Conservation (phyloP, 2,888 invertebrate genomes). For the Notocelia uddmanniana region DNA sequence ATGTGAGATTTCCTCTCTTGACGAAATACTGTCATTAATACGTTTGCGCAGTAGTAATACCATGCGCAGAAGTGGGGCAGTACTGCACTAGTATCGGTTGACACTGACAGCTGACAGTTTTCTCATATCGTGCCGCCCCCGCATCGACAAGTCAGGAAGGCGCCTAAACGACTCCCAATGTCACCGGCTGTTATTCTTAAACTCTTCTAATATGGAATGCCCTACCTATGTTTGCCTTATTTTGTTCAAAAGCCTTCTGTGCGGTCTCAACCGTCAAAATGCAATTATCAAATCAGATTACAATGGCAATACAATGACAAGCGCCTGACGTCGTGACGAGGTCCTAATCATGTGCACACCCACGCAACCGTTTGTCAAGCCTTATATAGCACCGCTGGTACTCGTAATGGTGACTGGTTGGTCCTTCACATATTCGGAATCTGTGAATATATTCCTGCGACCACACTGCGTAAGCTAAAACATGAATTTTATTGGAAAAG, state of each 20-base stretch:
- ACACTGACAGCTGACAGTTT: too few species aligned
- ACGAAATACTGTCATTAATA: too few species aligned
- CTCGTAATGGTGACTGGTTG: slow-evolving; percentile 3
- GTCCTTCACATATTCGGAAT: not conserved
- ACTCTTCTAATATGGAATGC: not conserved
- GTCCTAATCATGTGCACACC: slow-evolving; percentile 20
- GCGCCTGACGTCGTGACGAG: not conserved
- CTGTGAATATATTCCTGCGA: not conserved
- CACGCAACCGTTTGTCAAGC: slow-evolving; percentile 2
- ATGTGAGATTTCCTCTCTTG: too few species aligned
- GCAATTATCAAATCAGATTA: slow-evolving; percentile 6
- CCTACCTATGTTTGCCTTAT: not conserved
- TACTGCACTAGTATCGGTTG: too few species aligned
- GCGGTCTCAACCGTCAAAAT: slow-evolving; percentile 5
- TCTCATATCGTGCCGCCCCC: too few species aligned
- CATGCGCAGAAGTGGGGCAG: too few species aligned
- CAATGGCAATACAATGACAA: slow-evolving; percentile 21
- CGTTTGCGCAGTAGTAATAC: too few species aligned
- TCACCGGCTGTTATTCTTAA: not conserved
- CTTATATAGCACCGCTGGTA: not conserved
- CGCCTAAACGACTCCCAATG: too few species aligned
- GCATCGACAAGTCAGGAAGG: too few species aligned
- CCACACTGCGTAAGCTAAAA: not conserved
- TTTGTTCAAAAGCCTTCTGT: slow-evolving; percentile 9
- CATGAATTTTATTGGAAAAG: too few species aligned